Evolutionary conservation across 1,140 invertebrate species (phyloP).

Genomic region (Euborellia annulipes): DNA sequence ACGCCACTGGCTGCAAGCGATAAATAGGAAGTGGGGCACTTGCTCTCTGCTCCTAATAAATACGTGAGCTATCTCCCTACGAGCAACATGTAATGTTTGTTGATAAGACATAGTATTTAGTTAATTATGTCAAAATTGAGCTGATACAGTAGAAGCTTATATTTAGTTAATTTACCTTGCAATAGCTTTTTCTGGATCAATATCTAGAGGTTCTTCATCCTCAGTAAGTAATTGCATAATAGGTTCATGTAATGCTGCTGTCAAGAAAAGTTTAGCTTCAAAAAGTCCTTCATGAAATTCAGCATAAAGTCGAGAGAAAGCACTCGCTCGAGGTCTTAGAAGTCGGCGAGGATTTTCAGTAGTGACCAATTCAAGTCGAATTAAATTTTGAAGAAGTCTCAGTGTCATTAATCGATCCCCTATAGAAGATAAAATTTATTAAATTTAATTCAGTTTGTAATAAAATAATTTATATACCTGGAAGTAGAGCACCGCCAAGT

Average conservation of each 20-base stretch:
- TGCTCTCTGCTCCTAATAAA: too few species aligned
- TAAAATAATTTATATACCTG: too few species aligned
- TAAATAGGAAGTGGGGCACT: too few species aligned
- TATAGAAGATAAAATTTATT: too few species aligned
- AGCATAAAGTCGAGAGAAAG: slow-evolving; percentile 79
- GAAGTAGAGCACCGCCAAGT: slow-evolving; percentile 64
- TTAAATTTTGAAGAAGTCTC: slow-evolving; percentile 60
- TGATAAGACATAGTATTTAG: too few species aligned
- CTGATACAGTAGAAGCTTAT: too few species aligned
- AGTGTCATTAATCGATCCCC: slow-evolving; percentile 69
- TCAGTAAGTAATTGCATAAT: slow-evolving; percentile 86
- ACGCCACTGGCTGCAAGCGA: too few species aligned
- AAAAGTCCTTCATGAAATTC: slow-evolving; percentile 81
- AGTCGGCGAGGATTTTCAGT: slow-evolving; percentile 71
- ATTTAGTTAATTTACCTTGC: slow-evolving; percentile 37
- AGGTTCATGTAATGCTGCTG: slow-evolving; percentile 77
- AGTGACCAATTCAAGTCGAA: slow-evolving; percentile 64
- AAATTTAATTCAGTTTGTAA: too few species aligned
- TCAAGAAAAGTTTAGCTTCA: slow-evolving; percentile 82
- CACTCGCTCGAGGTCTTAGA: slow-evolving; percentile 70
- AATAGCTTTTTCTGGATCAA: slow-evolving; percentile 75
- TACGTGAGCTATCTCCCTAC: too few species aligned
- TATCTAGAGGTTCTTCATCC: slow-evolving; percentile 82
- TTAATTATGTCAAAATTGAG: too few species aligned
- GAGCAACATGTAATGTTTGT: too few species aligned